Conservation (phyloP, 2,113 vertebrate genomes). For the Bufo gargarizans region DNA sequence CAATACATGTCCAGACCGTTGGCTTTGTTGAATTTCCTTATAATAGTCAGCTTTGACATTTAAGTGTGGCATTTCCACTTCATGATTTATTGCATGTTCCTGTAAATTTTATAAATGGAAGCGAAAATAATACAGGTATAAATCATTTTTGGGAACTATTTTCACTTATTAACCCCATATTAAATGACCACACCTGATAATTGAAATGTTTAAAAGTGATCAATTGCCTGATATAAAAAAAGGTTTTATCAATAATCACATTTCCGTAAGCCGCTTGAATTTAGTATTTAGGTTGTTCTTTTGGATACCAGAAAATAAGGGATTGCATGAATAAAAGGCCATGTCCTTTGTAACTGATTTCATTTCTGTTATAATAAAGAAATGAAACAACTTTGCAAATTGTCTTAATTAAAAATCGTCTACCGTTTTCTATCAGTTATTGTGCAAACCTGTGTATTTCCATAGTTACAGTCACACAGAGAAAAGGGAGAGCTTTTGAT, state of each 20-base stretch:
- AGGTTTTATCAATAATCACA: not conserved
- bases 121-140: not conserved
- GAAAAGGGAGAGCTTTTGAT: no score
- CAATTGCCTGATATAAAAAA: not conserved
- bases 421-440: no score
- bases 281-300: not conserved
- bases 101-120: not conserved
- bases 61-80: slow-evolving; percentile 26
- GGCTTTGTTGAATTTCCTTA: not conserved
- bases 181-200: not conserved
- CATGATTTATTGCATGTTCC: slow-evolving; percentile 41
- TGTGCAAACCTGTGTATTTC: no score
- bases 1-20: not conserved
- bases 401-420: no score
- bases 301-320: not conserved
- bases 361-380: no score
- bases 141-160: not conserved
- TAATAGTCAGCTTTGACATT: slow-evolving; percentile 38
- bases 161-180: not conserved
- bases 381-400: no score
- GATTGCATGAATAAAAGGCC: not conserved
- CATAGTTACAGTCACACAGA: no score
- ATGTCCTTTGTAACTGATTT: not conserved
- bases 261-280: not conserved
- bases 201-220: not conserved